Evolutionary conservation across 2,797 vertebrate species (phyloP).

Genomic region (Varecia variegata): DNA sequence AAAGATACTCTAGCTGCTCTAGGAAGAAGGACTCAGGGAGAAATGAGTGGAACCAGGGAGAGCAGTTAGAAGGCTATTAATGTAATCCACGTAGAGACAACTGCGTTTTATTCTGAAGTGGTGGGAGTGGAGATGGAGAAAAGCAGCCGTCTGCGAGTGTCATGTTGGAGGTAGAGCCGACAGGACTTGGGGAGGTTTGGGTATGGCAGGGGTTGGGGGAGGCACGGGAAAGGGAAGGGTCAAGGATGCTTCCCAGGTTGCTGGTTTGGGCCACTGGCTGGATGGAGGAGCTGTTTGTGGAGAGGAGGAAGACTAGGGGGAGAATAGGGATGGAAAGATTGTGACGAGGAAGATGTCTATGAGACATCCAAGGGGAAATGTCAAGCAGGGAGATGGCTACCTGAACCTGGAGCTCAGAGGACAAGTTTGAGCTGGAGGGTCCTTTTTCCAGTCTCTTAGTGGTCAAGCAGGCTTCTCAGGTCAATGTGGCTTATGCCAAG

Average conservation of each 20-base stretch:
- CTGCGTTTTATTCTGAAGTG: background rate
- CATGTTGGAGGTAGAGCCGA: background rate
- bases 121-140: background rate
- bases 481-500: background rate
- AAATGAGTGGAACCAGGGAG: background rate
- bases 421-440: background rate
- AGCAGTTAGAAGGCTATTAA: background rate
- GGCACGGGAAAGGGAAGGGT: background rate
- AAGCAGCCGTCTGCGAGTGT: background rate
- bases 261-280: background rate
- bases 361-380: background rate
- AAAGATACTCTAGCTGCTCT: background rate
- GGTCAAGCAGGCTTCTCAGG: background rate
- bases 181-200: background rate
- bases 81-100: background rate
- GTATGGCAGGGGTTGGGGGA: background rate
- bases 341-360: background rate
- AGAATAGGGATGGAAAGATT: background rate
- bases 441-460: background rate
- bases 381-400: background rate
- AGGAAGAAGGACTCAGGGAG: background rate
- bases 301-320: background rate
- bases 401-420: background rate
- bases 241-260: background rate
- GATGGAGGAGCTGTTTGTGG: background rate